Percentiles rank a stretch among this genome's conserved stretches.
Evolutionary conservation across 2,113 vertebrate species (phyloP).

Genomic region (Hypomesus transpacificus): DNA sequence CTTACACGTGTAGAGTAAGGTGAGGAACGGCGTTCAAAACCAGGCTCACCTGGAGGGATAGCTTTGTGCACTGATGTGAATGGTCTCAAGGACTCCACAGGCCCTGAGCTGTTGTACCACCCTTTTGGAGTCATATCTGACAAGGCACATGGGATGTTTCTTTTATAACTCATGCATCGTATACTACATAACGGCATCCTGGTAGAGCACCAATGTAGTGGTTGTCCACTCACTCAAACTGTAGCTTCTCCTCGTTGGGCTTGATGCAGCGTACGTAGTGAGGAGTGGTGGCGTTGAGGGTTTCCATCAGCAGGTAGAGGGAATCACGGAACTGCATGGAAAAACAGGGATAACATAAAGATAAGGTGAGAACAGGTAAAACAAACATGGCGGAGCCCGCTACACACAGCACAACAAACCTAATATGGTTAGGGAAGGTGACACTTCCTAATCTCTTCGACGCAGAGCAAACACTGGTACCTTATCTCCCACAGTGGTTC

Average conservation of each 20-base stretch:
- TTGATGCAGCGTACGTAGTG: slow-evolving; percentile 98
- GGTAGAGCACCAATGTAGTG: background rate
- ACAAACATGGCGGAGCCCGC: background rate
- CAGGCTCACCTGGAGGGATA: slow-evolving; percentile 84
- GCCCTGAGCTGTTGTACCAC: slow-evolving; percentile 93
- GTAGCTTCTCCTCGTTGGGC: slow-evolving; percentile 89
- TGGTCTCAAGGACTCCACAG: slow-evolving; percentile 94
- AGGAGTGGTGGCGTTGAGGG: slow-evolving; percentile 91
- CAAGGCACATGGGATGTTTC: slow-evolving; percentile 14
- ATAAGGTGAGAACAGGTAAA: background rate
- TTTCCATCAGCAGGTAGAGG: slow-evolving; percentile 90
- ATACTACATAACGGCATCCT: background rate
- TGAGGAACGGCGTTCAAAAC: background rate
- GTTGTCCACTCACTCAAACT: slow-evolving; percentile 85
- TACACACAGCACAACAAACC: background rate
- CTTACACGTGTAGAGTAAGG: background rate
- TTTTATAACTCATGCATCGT: too few relatives aligned
- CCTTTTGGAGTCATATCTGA: slow-evolving; percentile 86
- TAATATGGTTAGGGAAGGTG: background rate
- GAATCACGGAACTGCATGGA: slow-evolving; percentile 85
- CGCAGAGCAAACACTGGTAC: slow-evolving; percentile 63
- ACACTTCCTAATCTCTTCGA: slow-evolving; percentile 1
- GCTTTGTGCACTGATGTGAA: slow-evolving; percentile 93
- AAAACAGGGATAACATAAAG: background rate
- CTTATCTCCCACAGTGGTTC: slow-evolving; percentile 89